A percentile compares a stretch with the other conserved stretches of the same genome.
Evolutionary conservation across 2,888 invertebrate genomes (phyloP).

Genomic region (Clepsis dumicolana): DNA sequence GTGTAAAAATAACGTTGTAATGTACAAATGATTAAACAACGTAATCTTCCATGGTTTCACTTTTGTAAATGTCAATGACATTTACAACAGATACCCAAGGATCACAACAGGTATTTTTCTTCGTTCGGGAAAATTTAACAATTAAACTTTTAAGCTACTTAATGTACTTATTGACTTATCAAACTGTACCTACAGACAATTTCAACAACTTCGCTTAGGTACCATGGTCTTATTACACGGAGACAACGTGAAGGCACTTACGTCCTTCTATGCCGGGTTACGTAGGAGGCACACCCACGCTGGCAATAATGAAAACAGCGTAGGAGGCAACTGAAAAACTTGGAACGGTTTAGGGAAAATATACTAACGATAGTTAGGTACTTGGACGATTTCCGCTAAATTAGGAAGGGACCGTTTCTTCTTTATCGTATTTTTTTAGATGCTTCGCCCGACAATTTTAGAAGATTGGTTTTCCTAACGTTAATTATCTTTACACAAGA

Average conservation of each 20-base stretch:
- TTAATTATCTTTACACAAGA: constrained; percentile 1
- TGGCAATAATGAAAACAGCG: constrained; percentile 23
- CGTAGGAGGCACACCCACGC: constrained; percentile 37
- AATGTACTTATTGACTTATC: background rate
- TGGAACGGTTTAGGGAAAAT: constrained; percentile 12
- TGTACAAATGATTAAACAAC: background rate
- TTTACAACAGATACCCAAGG: background rate
- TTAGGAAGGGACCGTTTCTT: background rate
- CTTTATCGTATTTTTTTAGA: constrained; percentile 13
- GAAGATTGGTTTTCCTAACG: constrained; percentile 5
- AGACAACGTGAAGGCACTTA: background rate
- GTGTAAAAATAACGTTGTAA: background rate
- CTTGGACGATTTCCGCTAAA: constrained; percentile 5
- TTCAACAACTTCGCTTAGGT: background rate
- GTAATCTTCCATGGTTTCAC: background rate
- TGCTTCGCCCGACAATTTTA: background rate
- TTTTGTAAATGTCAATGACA: constrained; percentile 8
- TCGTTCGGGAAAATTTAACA: background rate
- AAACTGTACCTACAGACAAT: too few species aligned
- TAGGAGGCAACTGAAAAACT: constrained; percentile 20
- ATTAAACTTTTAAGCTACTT: background rate
- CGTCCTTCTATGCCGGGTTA: background rate
- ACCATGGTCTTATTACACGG: background rate
- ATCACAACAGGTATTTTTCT: background rate
- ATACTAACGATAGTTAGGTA: constrained; percentile 6